A percentile compares a stretch with the other conserved stretches of the same genome.
Conservation (phyloP, 2,888 invertebrate genomes). For the Volucella zonaria region DNA sequence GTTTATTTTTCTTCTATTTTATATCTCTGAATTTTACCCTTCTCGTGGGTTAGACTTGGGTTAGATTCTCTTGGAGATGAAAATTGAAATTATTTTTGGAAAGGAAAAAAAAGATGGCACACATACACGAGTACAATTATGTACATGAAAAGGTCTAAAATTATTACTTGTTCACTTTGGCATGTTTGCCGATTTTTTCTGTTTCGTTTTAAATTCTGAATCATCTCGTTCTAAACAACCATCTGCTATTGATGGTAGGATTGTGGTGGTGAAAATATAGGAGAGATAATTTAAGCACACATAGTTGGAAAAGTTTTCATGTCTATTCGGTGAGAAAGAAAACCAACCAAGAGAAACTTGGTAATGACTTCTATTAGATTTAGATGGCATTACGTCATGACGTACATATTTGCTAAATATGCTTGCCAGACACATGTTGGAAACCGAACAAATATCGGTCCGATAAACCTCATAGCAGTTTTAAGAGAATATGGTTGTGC, state of each 20-base stretch:
- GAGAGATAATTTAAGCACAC: neutral
- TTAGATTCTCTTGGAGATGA: constrained; percentile 3
- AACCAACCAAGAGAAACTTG: neutral
- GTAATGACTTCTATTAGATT: neutral
- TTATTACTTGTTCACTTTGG: constrained; percentile 31
- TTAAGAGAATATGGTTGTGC: no score
- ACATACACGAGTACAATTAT: constrained; percentile 27
- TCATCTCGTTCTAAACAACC: constrained; percentile 17
- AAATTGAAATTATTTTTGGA: constrained; percentile 46
- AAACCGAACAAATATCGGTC: no score
- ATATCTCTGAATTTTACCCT: neutral
- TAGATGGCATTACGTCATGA: constrained; percentile 7
- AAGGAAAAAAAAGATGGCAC: constrained; percentile 39
- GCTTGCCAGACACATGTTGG: no score
- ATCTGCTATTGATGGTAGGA: constrained; percentile 22
- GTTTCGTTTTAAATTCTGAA: constrained; percentile 15
- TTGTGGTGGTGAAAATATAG: constrained; percentile 2
- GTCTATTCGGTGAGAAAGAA: constrained; percentile 4
- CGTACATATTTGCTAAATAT: neutral
- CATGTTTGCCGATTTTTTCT: neutral
- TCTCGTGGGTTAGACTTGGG: constrained; percentile 12
- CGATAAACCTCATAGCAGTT: no score
- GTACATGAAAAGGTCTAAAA: constrained; percentile 37
- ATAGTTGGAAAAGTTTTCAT: neutral
- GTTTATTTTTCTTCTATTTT: no score